These are phyloP conservation scores for Drosophila meridiana DNA, from an alignment of 2,888 invertebrate species.

Conservation along the genomic window DNA sequence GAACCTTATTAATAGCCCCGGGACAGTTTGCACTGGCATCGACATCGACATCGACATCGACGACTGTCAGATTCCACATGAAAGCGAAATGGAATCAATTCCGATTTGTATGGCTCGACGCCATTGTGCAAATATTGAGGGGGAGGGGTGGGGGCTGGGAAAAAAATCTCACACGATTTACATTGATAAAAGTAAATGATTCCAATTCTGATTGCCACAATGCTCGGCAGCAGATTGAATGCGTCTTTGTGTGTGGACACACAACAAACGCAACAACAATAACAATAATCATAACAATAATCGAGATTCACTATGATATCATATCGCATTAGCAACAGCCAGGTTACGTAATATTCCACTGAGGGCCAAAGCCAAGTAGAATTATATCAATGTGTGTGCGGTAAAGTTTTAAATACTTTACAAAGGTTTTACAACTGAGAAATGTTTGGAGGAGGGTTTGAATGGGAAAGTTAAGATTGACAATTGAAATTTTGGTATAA, in stretches of 20 bases:
- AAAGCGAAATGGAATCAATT: slow-evolving; percentile 47
- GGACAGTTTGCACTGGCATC: slow-evolving; percentile 33
- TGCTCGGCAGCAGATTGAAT: slow-evolving; percentile 2
- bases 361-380: background rate
- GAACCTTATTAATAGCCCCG: slow-evolving; percentile 42
- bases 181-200: slow-evolving; percentile 28
- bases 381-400: background rate
- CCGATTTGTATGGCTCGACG: slow-evolving; percentile 24
- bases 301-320: slow-evolving; percentile 1
- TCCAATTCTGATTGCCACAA: slow-evolving; percentile 28
- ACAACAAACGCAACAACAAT: slow-evolving; percentile 7
- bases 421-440: background rate
- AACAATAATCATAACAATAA: slow-evolving; percentile 19
- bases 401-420: background rate
- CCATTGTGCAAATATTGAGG: slow-evolving; percentile 32
- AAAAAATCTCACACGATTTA: slow-evolving; percentile 17
- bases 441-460: background rate
- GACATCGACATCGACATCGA: slow-evolving; percentile 14
- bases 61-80: slow-evolving; percentile 15
- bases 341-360: background rate
- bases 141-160: background rate
- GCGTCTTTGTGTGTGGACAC: slow-evolving; percentile 17
- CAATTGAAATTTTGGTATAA: background rate
- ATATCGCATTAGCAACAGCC: background rate
- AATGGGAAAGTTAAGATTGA: background rate